These are phyloP conservation scores for Falco peregrinus DNA, from an alignment of 2,797 vertebrate genomes.

Conservation along the genomic window DNA sequence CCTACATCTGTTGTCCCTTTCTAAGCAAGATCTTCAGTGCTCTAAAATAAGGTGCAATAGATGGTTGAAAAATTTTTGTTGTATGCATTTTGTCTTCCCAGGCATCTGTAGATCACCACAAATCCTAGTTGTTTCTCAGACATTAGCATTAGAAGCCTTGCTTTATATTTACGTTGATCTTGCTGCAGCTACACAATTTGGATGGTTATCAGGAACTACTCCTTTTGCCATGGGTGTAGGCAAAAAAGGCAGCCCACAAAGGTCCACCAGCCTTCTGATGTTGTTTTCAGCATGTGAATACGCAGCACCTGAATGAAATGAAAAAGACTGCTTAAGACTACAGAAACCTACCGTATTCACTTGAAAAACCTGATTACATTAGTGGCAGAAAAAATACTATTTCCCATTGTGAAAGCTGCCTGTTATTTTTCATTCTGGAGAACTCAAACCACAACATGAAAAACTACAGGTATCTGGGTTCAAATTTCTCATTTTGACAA, in stretches of 20 bases:
- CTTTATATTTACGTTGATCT: slow-evolving; percentile 85
- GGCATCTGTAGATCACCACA: neutral
- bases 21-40: neutral
- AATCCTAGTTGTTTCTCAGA: neutral
- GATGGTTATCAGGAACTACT: slow-evolving; percentile 91
- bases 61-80: neutral
- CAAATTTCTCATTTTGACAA: neutral
- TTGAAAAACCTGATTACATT: neutral
- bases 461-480: neutral
- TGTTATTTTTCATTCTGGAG: neutral
- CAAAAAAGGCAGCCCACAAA: slow-evolving; percentile 88
- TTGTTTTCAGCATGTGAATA: slow-evolving; percentile 86
- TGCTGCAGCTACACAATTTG: slow-evolving; percentile 90
- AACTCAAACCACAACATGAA: neutral
- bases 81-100: neutral
- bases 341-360: neutral
- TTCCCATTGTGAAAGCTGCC: neutral
- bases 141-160: slow-evolving; percentile 2
- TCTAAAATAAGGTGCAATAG: neutral
- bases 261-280: slow-evolving; percentile 85
- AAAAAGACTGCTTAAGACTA: neutral
- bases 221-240: slow-evolving; percentile 99
- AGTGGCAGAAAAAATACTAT: neutral
- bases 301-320: slow-evolving; percentile 85
- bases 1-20: neutral